Conservation (phyloP, 2,797 vertebrate genomes). For the Pipistrellus pygmaeus region DNA sequence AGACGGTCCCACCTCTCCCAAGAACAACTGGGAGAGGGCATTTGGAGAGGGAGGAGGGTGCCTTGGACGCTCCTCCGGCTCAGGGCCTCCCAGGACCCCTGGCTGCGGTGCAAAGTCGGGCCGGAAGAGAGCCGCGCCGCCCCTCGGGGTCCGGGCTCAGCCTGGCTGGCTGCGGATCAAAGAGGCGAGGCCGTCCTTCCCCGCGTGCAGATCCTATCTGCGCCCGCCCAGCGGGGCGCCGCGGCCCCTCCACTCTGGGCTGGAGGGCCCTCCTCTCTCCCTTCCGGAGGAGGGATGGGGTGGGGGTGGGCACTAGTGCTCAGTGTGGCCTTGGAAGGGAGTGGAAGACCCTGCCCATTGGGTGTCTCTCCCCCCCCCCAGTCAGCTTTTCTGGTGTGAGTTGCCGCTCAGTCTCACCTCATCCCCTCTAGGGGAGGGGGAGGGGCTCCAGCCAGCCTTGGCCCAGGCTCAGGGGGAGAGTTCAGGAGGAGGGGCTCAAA, state of each 20-base stretch:
- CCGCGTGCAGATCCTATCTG: slow-evolving; percentile 72
- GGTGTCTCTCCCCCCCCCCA: too few relatives aligned
- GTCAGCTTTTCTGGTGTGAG: neutral
- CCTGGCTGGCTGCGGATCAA: slow-evolving; percentile 79
- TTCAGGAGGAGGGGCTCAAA: neutral
- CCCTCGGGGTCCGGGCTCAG: slow-evolving; percentile 66
- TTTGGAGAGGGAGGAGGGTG: neutral
- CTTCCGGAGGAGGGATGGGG: neutral
- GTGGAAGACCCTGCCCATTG: neutral
- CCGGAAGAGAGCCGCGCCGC: slow-evolving; percentile 77
- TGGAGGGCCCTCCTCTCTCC: slow-evolving; percentile 19
- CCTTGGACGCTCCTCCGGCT: neutral
- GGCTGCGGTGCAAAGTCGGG: slow-evolving; percentile 61
- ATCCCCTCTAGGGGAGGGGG: neutral
- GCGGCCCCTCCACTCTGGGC: neutral
- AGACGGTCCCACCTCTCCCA: neutral
- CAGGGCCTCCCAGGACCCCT: slow-evolving; percentile 66
- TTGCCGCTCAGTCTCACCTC: neutral
- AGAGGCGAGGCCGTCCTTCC: slow-evolving; percentile 61
- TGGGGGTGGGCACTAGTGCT: neutral
- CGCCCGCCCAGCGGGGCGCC: slow-evolving; percentile 56
- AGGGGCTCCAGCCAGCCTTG: neutral
- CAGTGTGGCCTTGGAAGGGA: neutral
- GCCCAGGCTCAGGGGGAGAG: neutral
- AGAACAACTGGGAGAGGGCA: neutral